Percentiles rank a stretch among this genome's conserved stretches.
phyloP scores from a whole-genome alignment of 2,888 invertebrate species.

The Latheticus oryzae region DNA sequence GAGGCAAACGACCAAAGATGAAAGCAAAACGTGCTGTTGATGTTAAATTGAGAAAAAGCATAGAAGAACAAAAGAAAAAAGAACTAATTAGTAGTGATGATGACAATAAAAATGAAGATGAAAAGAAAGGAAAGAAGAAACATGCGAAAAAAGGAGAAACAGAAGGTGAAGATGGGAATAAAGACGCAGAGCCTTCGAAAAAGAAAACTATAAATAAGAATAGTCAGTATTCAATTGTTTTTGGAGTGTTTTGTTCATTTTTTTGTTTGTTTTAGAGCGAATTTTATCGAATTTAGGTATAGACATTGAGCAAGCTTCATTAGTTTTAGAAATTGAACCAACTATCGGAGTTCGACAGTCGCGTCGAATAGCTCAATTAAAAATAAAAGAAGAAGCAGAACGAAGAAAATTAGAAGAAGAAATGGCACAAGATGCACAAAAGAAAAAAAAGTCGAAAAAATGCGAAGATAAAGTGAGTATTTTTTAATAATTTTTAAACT shows the following conservation, averaged over 20 bases:
- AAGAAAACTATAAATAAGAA: slow-evolving; percentile 50
- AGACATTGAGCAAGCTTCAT: slow-evolving; percentile 58
- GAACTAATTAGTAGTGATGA: slow-evolving; percentile 68
- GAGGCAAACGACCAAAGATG: slow-evolving; percentile 52
- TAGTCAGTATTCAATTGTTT: slow-evolving; percentile 40
- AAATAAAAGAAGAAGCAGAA: slow-evolving; percentile 88
- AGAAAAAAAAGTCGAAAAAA: slow-evolving; percentile 43
- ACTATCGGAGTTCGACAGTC: slow-evolving; percentile 78
- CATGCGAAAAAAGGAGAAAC: slow-evolving; percentile 18
- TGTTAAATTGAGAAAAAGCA: slow-evolving; percentile 58
- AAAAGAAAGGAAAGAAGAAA: slow-evolving; percentile 52
- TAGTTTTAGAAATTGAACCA: slow-evolving; percentile 42
- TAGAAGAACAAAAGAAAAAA: slow-evolving; percentile 69
- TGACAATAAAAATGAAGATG: slow-evolving; percentile 56
- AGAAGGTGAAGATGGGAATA: slow-evolving; percentile 9
- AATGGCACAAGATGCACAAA: slow-evolving; percentile 49
- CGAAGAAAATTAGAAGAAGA: slow-evolving; percentile 47
- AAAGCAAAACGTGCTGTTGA: slow-evolving; percentile 59
- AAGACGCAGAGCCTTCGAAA: slow-evolving; percentile 37
- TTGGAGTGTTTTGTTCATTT: no score
- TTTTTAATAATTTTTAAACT: neutral
- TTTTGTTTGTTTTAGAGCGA: slow-evolving; percentile 60
- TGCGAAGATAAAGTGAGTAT: slow-evolving; percentile 47
- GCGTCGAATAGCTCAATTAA: slow-evolving; percentile 86
- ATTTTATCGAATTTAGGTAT: slow-evolving; percentile 68